These are phyloP conservation scores for Morpho achilles DNA, from an alignment of 2,888 invertebrate species.

Conservation along the genomic window DNA sequence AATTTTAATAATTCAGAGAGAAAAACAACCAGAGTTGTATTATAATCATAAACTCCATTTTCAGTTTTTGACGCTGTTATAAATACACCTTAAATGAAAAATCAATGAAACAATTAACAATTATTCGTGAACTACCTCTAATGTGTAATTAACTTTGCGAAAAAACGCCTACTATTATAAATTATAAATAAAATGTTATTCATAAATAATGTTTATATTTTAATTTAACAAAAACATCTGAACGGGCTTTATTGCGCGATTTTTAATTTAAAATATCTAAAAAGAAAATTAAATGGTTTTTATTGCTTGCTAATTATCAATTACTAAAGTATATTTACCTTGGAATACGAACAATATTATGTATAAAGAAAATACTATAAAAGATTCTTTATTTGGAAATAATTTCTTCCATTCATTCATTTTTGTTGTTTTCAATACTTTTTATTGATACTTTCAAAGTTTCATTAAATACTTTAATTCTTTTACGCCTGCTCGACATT, in stretches of 20 bases:
- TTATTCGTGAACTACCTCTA: neutral
- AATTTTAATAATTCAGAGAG: conserved; percentile 93
- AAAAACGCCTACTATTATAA: neutral
- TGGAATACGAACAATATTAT: conserved; percentile 94
- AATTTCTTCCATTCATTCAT: conserved; percentile 81
- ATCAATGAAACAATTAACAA: conserved; percentile 13
- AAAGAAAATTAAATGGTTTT: too few species aligned
- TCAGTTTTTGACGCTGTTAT: conserved; percentile 93
- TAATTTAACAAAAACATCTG: too few species aligned
- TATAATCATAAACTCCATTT: conserved; percentile 90
- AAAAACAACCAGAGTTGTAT: conserved; percentile 92
- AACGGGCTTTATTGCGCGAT: neutral
- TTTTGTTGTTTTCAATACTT: conserved; percentile 28
- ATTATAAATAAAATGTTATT: neutral
- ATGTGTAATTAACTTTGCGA: too few species aligned
- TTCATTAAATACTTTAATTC: too few species aligned
- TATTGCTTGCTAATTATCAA: too few species aligned
- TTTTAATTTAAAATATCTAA: neutral
- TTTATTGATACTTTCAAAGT: neutral
- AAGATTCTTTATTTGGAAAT: conserved; percentile 91
- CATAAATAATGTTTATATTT: too few species aligned
- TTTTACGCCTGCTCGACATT: too few species aligned
- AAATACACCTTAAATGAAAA: conserved; percentile 86
- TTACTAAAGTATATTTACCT: conserved; percentile 78
- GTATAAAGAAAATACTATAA: conserved; percentile 89